Percentiles rank a stretch among this genome's conserved stretches.
These are phyloP conservation scores for Chesias legatella DNA, from an alignment of 2,888 invertebrate genomes.

Conservation along the genomic window DNA sequence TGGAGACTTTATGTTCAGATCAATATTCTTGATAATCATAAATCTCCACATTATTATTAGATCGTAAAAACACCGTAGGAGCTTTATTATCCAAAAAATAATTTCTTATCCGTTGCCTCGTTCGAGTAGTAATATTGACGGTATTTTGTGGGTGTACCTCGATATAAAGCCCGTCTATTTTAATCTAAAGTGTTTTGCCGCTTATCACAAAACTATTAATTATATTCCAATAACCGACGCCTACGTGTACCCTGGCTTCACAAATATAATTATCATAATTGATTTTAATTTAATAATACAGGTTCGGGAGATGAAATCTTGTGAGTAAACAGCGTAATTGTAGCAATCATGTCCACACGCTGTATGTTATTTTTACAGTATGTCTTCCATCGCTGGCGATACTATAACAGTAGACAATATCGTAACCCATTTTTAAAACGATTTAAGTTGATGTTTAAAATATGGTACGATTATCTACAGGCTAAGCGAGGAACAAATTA, in stretches of 20 bases:
- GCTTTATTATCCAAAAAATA: constrained; percentile 3
- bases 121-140: constrained; percentile 16
- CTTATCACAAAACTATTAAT: constrained; percentile 70
- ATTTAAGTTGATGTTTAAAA: too few species aligned
- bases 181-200: constrained; percentile 73
- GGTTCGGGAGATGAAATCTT: constrained; percentile 48
- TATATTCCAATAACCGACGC: constrained; percentile 58
- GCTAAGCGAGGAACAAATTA: too few species aligned
- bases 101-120: constrained; percentile 6
- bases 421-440: too few species aligned
- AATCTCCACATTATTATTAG: constrained; percentile 8
- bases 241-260: constrained; percentile 51
- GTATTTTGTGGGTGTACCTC: constrained; percentile 39
- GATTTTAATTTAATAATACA: constrained; percentile 73
- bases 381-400: neutral
- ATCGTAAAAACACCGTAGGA: constrained; percentile 5
- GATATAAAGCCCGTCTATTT: constrained; percentile 58
- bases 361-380: constrained; percentile 17
- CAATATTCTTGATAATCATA: neutral
- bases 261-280: constrained; percentile 74
- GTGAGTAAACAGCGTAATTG: constrained; percentile 64
- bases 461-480: too few species aligned
- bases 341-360: constrained; percentile 29
- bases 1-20: too few species aligned
- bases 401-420: too few species aligned